A percentile compares a stretch with the other conserved stretches of the same genome.
Evolutionary conservation across 2,888 invertebrate species (phyloP).

Genomic region (Cybosia mesomella): DNA sequence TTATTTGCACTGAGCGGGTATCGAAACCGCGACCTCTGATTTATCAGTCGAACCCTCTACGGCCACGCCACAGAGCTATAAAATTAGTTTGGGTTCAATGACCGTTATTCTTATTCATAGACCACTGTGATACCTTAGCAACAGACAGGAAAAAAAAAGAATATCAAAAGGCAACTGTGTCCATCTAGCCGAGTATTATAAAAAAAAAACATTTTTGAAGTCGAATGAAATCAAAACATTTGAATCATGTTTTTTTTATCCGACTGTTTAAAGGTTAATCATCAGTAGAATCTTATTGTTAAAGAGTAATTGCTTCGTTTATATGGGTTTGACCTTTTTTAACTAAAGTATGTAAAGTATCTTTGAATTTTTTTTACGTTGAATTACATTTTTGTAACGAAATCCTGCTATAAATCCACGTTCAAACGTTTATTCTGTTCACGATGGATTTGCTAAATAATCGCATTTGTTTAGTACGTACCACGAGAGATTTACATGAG

Average conservation of each 20-base stretch:
- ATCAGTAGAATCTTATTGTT: constrained; percentile 1
- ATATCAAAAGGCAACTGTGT: too few relatives aligned
- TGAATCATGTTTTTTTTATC: too few relatives aligned
- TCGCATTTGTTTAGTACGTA: constrained; percentile 47
- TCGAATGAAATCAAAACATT: neutral
- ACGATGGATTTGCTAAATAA: constrained; percentile 40
- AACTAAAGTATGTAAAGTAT: constrained; percentile 2
- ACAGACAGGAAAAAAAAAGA: neutral
- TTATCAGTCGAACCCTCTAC: neutral
- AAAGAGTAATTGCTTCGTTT: neutral
- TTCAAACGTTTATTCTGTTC: constrained; percentile 47
- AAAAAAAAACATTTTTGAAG: neutral
- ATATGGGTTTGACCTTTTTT: neutral
- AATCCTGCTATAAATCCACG: constrained; percentile 37
- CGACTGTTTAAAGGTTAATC: neutral
- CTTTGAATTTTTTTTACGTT: neutral
- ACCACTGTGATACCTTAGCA: neutral
- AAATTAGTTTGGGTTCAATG: neutral
- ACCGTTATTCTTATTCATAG: neutral
- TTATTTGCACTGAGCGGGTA: too few relatives aligned
- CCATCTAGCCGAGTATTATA: too few relatives aligned
- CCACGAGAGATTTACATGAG: constrained; percentile 30
- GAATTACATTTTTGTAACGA: constrained; percentile 29
- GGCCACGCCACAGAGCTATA: neutral
- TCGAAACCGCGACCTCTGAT: too few relatives aligned